These are phyloP conservation scores for Opisthograptis luteolata DNA, from an alignment of 2,888 invertebrate genomes.

Conservation along the genomic window DNA sequence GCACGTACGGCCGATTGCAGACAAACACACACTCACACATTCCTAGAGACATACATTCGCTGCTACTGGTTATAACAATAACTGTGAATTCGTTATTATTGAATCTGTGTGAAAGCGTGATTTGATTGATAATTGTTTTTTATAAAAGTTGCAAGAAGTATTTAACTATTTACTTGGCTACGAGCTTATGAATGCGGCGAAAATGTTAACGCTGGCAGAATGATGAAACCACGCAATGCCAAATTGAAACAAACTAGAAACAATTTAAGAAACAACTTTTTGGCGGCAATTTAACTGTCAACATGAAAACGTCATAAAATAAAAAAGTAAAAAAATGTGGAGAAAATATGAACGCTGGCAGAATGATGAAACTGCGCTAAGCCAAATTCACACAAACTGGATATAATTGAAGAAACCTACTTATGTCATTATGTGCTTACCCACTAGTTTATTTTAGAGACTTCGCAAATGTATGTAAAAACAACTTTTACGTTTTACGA, in stretches of 20 bases:
- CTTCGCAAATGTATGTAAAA: constrained; percentile 26
- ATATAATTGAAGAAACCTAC: constrained; percentile 5
- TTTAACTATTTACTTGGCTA: no score
- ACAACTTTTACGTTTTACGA: constrained; percentile 38
- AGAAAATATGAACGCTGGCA: no score
- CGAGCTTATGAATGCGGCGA: no score
- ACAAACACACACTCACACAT: constrained; percentile 59
- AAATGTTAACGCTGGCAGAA: no score
- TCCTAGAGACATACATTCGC: constrained; percentile 57
- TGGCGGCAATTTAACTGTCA: no score
- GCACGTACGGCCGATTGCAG: constrained; percentile 79
- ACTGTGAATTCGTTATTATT: constrained; percentile 38
- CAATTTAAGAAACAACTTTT: constrained; percentile 1
- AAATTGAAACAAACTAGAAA: background rate
- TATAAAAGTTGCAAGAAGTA: constrained; percentile 1
- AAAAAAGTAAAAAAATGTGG: no score
- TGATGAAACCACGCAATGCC: no score
- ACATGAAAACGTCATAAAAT: no score
- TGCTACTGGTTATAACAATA: constrained; percentile 39
- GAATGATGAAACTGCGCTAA: background rate
- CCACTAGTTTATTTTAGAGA: constrained; percentile 3
- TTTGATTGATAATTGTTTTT: constrained; percentile 14
- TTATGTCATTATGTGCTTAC: no score
- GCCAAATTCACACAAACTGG: background rate
- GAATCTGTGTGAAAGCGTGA: constrained; percentile 29